Conservation (phyloP, 35 echinoderm and acorn worm species). For the Anneissia japonica region DNA sequence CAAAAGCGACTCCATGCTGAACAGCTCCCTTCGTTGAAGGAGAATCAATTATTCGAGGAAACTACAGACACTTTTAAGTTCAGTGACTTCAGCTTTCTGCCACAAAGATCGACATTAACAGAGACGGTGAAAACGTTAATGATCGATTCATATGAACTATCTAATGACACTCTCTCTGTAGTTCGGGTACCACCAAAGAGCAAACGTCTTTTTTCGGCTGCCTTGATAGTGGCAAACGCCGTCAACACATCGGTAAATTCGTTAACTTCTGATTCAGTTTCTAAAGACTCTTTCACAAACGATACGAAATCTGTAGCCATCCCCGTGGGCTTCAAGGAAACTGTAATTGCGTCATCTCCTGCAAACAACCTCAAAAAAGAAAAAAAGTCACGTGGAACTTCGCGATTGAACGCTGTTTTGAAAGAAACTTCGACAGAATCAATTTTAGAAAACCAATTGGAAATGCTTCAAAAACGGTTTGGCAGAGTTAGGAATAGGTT, state of each 20-base stretch:
- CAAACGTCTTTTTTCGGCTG: not conserved
- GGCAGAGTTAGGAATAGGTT: no score
- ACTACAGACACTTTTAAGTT: not conserved
- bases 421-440: not conserved
- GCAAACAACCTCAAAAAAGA: not conserved
- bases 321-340: not conserved
- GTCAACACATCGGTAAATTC: not conserved
- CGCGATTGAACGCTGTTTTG: not conserved
- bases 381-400: not conserved
- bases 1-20: not conserved
- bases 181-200: not conserved
- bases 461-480: not conserved
- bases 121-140: not conserved
- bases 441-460: not conserved
- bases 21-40: not conserved
- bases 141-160: not conserved
- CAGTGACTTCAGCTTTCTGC: not conserved
- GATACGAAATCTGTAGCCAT: not conserved
- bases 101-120: not conserved
- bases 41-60: not conserved
- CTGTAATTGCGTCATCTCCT: not conserved
- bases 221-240: not conserved
- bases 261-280: not conserved
- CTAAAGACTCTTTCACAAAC: not conserved
- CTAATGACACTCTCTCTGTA: not conserved